Conservation (phyloP, 2,888 invertebrate species). For the Noctua comes region DNA sequence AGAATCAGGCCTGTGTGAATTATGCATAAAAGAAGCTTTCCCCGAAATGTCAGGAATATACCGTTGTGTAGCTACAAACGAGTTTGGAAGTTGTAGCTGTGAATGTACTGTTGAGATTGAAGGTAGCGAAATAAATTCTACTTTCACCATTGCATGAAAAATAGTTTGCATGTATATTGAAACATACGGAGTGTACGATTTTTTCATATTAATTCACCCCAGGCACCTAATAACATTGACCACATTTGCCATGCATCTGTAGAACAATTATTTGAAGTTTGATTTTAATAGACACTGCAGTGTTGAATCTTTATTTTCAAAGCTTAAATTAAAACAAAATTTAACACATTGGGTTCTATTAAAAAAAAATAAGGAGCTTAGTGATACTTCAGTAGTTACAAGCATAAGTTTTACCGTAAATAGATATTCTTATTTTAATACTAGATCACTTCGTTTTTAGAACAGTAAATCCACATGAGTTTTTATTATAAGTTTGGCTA, state of each 20-base stretch:
- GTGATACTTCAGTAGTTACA: constrained; percentile 17
- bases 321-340: constrained; percentile 46
- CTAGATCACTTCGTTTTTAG: constrained; percentile 4
- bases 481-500: constrained; percentile 1
- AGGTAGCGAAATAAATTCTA: constrained; percentile 90
- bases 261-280: constrained; percentile 69
- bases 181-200: constrained; percentile 56
- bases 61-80: constrained; percentile 95
- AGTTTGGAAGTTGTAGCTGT: constrained; percentile 95
- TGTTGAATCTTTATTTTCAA: constrained; percentile 31
- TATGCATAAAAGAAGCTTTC: constrained; percentile 96
- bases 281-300: constrained; percentile 46
- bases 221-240: constrained; percentile 61
- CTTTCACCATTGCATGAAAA: constrained; percentile 74
- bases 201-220: constrained; percentile 60
- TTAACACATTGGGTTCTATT: constrained; percentile 13
- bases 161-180: constrained; percentile 71
- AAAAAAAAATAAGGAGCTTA: background rate
- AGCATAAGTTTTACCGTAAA: constrained; percentile 12
- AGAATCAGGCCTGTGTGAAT: constrained; percentile 94
- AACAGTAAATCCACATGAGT: background rate
- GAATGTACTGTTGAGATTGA: constrained; percentile 95
- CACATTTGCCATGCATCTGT: constrained; percentile 86
- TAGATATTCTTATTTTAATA: background rate
- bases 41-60: constrained; percentile 97